Conservation (phyloP, 1,140 invertebrate species). For the Dryas iulia region DNA sequence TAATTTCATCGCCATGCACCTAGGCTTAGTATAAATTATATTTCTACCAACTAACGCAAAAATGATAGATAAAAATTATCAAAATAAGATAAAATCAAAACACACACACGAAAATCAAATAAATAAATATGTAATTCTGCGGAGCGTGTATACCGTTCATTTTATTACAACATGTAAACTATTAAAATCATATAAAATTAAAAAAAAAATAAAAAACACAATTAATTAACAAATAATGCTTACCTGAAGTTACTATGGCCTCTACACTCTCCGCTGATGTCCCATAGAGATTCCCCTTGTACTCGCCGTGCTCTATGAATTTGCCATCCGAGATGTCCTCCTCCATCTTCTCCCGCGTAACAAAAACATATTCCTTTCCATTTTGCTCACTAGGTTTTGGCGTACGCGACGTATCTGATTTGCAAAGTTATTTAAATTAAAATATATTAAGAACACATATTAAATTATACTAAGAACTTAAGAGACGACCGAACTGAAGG, state of each 20-base stretch:
- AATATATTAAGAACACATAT: constrained; percentile 1
- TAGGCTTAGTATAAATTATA: not conserved
- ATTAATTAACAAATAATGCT: constrained; percentile 43
- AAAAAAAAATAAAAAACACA: not conserved
- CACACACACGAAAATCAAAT: not conserved
- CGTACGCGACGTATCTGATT: constrained; percentile 92
- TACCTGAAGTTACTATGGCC: constrained; percentile 91
- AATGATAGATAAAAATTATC: not conserved
- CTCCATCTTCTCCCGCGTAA: constrained; percentile 94
- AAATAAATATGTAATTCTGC: not conserved
- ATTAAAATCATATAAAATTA: not conserved
- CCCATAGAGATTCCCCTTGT: constrained; percentile 98
- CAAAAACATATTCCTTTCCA: constrained; percentile 97
- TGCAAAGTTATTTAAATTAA: constrained; percentile 16
- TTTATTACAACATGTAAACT: not conserved
- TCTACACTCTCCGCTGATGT: constrained; percentile 95
- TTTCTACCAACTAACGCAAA: not conserved
- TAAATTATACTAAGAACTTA: constrained; percentile 7
- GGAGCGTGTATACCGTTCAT: not conserved
- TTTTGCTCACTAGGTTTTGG: constrained; percentile 92
- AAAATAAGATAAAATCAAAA: not conserved
- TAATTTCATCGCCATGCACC: constrained; percentile 12
- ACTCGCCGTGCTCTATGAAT: constrained; percentile 98
- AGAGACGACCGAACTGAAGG: constrained; percentile 29
- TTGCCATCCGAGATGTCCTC: constrained; percentile 93